These are phyloP conservation scores for Sinocyclocheilus grahami DNA, from an alignment of 2,113 vertebrate species.

Conservation along the genomic window DNA sequence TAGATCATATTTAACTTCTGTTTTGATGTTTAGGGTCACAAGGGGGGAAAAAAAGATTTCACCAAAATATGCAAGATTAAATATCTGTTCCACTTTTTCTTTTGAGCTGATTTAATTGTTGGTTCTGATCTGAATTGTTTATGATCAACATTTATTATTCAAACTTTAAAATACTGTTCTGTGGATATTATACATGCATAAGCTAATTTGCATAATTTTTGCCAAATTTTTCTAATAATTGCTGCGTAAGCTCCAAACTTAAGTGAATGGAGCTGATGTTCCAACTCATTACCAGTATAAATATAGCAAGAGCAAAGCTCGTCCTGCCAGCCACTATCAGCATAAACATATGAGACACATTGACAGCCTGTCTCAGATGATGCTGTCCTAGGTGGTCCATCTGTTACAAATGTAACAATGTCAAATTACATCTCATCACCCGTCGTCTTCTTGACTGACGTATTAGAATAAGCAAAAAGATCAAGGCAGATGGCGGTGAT, in stretches of 20 bases:
- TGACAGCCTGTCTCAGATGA: conserved; percentile 61
- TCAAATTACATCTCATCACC: conserved; percentile 56
- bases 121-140: neutral
- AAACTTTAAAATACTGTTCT: neutral
- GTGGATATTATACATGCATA: neutral
- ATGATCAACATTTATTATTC: neutral
- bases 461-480: conserved; percentile 27
- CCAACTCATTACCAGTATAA: conserved; percentile 6
- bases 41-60: neutral
- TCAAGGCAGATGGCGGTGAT: neutral
- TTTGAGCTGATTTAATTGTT: neutral
- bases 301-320: conserved; percentile 15
- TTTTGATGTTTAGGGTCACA: neutral
- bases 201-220: neutral
- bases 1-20: neutral
- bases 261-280: conserved; percentile 9
- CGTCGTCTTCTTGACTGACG: conserved; percentile 24
- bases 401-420: conserved; percentile 56
- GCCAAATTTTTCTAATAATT: neutral
- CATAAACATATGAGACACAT: conserved; percentile 57
- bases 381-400: conserved; percentile 45
- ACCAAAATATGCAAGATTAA: neutral
- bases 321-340: conserved; percentile 48
- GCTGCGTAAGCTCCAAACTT: neutral
- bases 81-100: neutral